Evolutionary conservation across 2,113 vertebrate species (phyloP), one percentile per base, ranked within the genome.

Genomic region (Coreoperca whiteheadi): DNA sequence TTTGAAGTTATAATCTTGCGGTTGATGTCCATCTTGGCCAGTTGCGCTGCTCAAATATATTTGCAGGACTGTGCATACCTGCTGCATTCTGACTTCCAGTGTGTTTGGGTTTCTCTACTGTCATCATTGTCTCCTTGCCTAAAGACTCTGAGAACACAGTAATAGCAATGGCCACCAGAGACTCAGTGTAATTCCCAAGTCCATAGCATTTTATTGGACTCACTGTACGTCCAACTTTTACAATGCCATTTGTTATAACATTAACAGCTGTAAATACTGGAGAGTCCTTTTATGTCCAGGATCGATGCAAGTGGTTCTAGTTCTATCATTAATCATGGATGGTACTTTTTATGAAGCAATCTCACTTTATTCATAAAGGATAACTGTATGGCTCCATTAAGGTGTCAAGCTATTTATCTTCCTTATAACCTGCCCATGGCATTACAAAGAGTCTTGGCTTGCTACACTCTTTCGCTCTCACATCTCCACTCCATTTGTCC

Each of bases 301-400:
- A 93, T 91, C 90, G 54, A 89, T 91, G 89, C 77, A 69, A 83
- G 90, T 32, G 73, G 69, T 85, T 89, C 85, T 41, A 78, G 77
- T 66, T 78, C 86, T 20, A 56, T 89, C 92, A 90, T 94, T 92
- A 93, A 94, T 93, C 92, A 92, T n/a, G 53, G 66, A 81, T 71
- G 72, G 41, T 87, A 88, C 87, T 85, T 94, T 95, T 94, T 94
- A 94, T 94, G 91, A 92, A 93, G 92, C 92, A 94, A 94, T 93
- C 89, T 94, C 85, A 93, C 92, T 94, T 94, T 94, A 94, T 94
- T 94, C 94, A 93, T 94, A 93, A 93, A 90, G 90, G 88, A 94
- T 94, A 94, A 94, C 92, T 88, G 91, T 87, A 92, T 89, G 87
- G 92, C 89, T 94, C 92, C 90, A 94, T 95, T 93, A 95, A 92